Evolutionary conservation across 2,113 vertebrate species (phyloP).

Genomic region (Tupaia chinensis): DNA sequence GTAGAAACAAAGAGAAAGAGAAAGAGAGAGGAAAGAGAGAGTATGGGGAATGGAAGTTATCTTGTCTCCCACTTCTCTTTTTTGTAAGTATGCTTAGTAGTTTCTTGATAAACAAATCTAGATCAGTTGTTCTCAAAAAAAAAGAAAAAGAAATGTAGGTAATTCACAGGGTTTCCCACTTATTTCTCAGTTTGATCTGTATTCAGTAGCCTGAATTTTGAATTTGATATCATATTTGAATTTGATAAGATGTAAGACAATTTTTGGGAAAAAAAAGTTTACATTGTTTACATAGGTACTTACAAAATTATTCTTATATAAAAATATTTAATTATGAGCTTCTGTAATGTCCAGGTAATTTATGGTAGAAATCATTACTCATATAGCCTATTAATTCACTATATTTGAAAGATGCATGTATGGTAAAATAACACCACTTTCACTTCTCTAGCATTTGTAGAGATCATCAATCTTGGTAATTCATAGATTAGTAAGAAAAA

Average conservation of each 20-base stretch:
- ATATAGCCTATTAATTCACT: neutral
- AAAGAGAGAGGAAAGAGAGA: neutral
- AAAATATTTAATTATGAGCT: neutral
- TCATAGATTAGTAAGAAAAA: conserved; percentile 14
- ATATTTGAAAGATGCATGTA: neutral
- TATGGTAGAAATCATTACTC: neutral
- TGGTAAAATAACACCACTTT: neutral
- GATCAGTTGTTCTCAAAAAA: neutral
- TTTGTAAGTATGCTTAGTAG: neutral
- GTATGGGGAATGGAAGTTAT: neutral
- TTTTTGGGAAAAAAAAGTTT: neutral
- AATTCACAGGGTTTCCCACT: neutral
- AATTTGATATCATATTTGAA: neutral
- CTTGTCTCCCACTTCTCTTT: neutral
- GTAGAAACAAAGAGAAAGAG: neutral
- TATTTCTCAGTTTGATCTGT: neutral
- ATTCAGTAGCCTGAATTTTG: neutral
- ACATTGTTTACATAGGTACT: neutral
- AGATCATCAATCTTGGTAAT: neutral
- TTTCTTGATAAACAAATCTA: conserved; percentile 25
- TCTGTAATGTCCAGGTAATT: neutral
- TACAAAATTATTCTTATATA: neutral
- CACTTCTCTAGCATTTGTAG: neutral
- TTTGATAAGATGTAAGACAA: neutral
- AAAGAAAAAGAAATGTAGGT: neutral